Evolutionary conservation across 2,888 invertebrate genomes (phyloP).

Genomic region (Stenolophus ochropezus): DNA sequence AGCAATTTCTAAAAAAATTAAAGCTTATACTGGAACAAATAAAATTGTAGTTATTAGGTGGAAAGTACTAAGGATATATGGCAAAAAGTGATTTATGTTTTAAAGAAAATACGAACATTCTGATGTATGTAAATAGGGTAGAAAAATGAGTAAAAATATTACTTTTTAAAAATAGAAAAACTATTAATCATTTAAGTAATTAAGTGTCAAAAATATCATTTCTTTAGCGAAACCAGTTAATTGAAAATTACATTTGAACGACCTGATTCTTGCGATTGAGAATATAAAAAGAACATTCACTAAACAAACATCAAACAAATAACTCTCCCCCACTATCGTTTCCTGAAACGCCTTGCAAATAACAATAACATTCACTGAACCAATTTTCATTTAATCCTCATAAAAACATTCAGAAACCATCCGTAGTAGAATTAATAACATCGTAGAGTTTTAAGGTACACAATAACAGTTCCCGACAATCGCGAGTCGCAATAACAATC

Average conservation of each 20-base stretch:
- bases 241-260: neutral
- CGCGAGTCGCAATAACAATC: constrained; percentile 32
- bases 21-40: too few species aligned
- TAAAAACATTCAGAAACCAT: constrained; percentile 42
- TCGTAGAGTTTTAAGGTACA: constrained; percentile 24
- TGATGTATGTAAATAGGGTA: neutral
- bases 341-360: neutral
- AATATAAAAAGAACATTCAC: neutral
- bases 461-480: constrained; percentile 44
- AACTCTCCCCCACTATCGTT: neutral
- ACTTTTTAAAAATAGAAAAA: too few species aligned
- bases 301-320: neutral
- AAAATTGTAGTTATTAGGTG: too few species aligned
- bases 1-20: too few species aligned
- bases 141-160: neutral
- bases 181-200: too few species aligned
- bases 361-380: constrained; percentile 36
- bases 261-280: neutral
- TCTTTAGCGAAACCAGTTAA: too few species aligned
- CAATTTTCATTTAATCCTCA: constrained; percentile 33
- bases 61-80: too few species aligned
- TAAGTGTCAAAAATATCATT: too few species aligned
- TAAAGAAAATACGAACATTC: neutral
- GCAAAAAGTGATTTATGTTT: too few species aligned
- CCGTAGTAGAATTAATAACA: constrained; percentile 15